Percentiles rank a stretch among this genome's conserved stretches.
phyloP scores from a whole-genome alignment of 2,888 invertebrate species.

The Folsomia manolachei region DNA sequence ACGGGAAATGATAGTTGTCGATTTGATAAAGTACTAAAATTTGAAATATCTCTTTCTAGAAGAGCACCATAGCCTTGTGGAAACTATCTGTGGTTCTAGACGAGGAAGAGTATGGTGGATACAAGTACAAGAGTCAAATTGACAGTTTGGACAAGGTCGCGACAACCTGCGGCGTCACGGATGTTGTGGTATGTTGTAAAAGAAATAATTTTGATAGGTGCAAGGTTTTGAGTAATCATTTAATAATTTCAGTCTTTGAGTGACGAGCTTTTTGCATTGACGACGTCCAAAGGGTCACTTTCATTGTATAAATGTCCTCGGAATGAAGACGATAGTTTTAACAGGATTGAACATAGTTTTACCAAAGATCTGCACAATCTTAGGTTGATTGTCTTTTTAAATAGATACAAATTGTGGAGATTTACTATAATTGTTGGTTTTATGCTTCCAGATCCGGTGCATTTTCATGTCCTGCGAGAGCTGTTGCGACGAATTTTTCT shows the following conservation, averaged over 20 bases:
- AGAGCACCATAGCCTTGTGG: slow-evolving; percentile 41
- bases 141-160: background rate
- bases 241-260: background rate
- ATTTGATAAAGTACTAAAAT: background rate
- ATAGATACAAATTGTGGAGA: no score
- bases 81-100: slow-evolving; percentile 25
- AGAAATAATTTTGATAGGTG: slow-evolving; percentile 11
- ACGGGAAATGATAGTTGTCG: background rate
- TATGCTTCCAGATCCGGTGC: background rate
- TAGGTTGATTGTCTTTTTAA: no score
- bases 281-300: slow-evolving; percentile 21
- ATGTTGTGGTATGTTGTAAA: slow-evolving; percentile 26
- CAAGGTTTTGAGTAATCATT: background rate
- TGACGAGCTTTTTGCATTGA: slow-evolving; percentile 14
- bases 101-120: slow-evolving; percentile 25
- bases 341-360: background rate
- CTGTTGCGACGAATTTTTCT: background rate
- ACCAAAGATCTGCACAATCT: background rate
- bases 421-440: no score
- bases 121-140: background rate
- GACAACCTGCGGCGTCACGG: slow-evolving; percentile 12
- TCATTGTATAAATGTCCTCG: slow-evolving; percentile 16
- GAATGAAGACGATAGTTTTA: slow-evolving; percentile 15
- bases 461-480: background rate
- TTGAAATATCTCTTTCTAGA: slow-evolving; percentile 26